Conservation (phyloP, 2,797 vertebrate genomes). For the Lemur catta region DNA sequence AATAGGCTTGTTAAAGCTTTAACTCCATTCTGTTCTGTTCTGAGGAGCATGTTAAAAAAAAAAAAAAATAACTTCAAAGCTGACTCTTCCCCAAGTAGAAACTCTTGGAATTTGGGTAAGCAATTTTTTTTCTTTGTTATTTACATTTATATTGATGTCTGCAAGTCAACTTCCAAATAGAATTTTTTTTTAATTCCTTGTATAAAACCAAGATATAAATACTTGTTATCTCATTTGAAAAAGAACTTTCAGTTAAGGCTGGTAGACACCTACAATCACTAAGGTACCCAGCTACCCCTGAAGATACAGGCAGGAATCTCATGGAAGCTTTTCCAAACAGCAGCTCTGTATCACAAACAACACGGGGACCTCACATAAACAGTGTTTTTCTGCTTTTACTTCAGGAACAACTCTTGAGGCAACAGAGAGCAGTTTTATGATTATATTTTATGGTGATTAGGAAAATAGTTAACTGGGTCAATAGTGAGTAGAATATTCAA, state of each 20-base stretch:
- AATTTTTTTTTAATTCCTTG: not conserved
- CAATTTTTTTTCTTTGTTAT: not conserved
- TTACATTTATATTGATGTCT: not conserved
- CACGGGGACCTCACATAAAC: not conserved
- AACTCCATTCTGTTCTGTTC: not conserved
- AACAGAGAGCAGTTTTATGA: not conserved
- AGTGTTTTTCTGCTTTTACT: not conserved
- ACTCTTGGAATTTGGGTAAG: not conserved
- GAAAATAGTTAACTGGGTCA: constrained; percentile 8
- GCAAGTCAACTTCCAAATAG: not conserved
- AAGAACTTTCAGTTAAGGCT: not conserved
- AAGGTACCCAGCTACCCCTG: not conserved
- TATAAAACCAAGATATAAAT: not conserved
- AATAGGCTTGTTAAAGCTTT: not conserved
- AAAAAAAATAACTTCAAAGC: not conserved
- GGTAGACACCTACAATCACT: not conserved
- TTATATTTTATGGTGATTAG: not conserved
- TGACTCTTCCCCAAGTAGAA: not conserved
- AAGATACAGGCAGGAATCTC: not conserved
- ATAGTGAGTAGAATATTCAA: not conserved
- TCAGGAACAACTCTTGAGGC: not conserved
- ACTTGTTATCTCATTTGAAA: not conserved
- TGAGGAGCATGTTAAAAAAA: not conserved
- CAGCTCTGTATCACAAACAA: not conserved
- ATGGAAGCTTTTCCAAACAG: not conserved